phyloP scores from a whole-genome alignment of 1,140 invertebrate species.

The Aphidius ervi region DNA sequence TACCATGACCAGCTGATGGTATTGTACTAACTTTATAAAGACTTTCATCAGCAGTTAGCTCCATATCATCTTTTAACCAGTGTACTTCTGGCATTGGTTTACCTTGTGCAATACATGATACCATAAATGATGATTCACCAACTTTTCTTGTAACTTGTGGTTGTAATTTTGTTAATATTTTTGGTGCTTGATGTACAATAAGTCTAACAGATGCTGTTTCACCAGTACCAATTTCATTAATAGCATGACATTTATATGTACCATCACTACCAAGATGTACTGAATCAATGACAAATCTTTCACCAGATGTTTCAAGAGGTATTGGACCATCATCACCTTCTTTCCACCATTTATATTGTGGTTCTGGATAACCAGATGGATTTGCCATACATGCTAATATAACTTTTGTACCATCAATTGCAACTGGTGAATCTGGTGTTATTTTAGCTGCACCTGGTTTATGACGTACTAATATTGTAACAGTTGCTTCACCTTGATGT shows the following conservation, averaged over 20 bases:
- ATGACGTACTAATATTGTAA: constrained; percentile 80
- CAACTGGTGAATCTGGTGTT: constrained; percentile 77
- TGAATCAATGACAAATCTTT: constrained; percentile 78
- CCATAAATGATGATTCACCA: constrained; percentile 75
- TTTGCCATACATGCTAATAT: constrained; percentile 81
- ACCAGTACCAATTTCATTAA: constrained; percentile 82
- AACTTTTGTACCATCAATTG: constrained; percentile 76
- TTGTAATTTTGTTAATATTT: constrained; percentile 77
- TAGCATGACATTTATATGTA: constrained; percentile 82
- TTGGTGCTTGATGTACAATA: constrained; percentile 81
- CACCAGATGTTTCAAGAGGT: constrained; percentile 67
- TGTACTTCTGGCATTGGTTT: constrained; percentile 79
- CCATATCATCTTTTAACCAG: constrained; percentile 83
- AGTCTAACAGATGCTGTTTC: constrained; percentile 76
- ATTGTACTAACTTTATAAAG: constrained; percentile 77
- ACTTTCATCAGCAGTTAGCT: constrained; percentile 69
- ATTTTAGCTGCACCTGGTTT: constrained; percentile 80
- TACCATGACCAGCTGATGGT: constrained; percentile 68
- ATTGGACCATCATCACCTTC: constrained; percentile 63
- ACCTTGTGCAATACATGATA: constrained; percentile 79
- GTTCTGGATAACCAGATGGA: constrained; percentile 84
- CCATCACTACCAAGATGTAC: constrained; percentile 82
- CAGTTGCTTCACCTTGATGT: constrained; percentile 67
- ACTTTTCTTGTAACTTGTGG: constrained; percentile 75
- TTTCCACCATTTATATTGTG: constrained; percentile 84